Conservation (phyloP, 2,797 vertebrate genomes). For the Semotilus atromaculatus region DNA sequence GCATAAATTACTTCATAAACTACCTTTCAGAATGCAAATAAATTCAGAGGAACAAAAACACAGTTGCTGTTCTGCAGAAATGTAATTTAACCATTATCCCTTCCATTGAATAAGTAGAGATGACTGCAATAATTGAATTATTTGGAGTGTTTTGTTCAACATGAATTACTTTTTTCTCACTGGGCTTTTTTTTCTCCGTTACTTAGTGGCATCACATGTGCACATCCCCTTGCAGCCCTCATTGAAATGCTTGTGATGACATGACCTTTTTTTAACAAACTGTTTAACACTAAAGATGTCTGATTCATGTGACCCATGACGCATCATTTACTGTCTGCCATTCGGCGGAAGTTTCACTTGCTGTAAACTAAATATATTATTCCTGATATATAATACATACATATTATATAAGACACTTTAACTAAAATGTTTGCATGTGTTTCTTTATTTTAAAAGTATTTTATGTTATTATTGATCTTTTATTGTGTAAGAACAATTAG, state of each 20-base stretch:
- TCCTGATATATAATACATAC: no score
- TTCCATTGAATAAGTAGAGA: conserved; percentile 5
- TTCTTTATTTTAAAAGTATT: not conserved
- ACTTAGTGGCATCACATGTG: not conserved
- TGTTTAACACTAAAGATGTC: conserved; percentile 12
- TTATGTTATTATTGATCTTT: no score
- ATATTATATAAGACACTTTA: not conserved
- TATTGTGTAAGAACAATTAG: no score
- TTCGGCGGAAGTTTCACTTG: not conserved
- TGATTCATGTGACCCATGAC: conserved; percentile 17
- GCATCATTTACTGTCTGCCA: not conserved
- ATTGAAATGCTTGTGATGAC: conserved; percentile 20
- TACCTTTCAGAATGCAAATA: conserved; percentile 10
- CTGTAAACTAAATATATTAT: not conserved
- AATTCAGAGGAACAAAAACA: conserved; percentile 14
- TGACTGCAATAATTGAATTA: conserved; percentile 32
- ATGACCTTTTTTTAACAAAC: not conserved
- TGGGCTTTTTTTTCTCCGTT: not conserved
- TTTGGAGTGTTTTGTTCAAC: conserved; percentile 39
- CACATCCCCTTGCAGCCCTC: not conserved
- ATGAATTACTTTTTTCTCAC: conserved; percentile 32
- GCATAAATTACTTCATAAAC: conserved; percentile 10
- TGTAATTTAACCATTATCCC: conserved; percentile 46
- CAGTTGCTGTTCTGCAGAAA: conserved; percentile 8
- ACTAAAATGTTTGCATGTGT: not conserved